A percentile compares a stretch with the other conserved stretches of the same genome.
These are phyloP conservation scores for Percopsis transmontana DNA, from an alignment of 2,113 vertebrate genomes.

Conservation along the genomic window DNA sequence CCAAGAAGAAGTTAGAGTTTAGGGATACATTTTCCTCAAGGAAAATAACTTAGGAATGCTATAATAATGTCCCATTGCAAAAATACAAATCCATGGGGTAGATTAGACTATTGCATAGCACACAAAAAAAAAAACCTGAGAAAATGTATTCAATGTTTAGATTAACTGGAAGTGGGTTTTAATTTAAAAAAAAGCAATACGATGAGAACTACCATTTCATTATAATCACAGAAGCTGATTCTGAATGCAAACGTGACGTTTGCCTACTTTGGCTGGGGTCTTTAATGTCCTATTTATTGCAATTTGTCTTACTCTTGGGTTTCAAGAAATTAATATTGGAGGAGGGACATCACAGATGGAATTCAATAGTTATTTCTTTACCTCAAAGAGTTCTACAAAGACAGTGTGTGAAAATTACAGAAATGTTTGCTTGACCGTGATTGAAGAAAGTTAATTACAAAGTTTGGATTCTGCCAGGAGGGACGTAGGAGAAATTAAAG, in stretches of 20 bases:
- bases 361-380: conserved; percentile 1
- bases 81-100: no score
- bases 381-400: background rate
- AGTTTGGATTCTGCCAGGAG: background rate
- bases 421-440: background rate
- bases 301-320: conserved; percentile 16
- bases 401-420: background rate
- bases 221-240: conserved; percentile 21
- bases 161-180: conserved; percentile 20
- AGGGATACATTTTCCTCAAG: no score
- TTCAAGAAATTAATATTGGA: conserved; percentile 12
- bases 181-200: conserved; percentile 34
- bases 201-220: conserved; percentile 1
- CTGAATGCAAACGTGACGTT: conserved; percentile 3
- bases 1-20: no score
- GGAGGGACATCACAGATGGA: background rate
- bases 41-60: no score
- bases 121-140: conserved; percentile 5
- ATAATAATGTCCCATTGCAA: no score
- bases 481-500: no score
- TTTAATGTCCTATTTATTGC: conserved; percentile 16
- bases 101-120: no score
- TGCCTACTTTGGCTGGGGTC: background rate
- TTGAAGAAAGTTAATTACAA: conserved; percentile 19
- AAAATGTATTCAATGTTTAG: conserved; percentile 25